Conservation (phyloP, 2,113 vertebrate genomes). For the Spheniscus mendiculus region DNA sequence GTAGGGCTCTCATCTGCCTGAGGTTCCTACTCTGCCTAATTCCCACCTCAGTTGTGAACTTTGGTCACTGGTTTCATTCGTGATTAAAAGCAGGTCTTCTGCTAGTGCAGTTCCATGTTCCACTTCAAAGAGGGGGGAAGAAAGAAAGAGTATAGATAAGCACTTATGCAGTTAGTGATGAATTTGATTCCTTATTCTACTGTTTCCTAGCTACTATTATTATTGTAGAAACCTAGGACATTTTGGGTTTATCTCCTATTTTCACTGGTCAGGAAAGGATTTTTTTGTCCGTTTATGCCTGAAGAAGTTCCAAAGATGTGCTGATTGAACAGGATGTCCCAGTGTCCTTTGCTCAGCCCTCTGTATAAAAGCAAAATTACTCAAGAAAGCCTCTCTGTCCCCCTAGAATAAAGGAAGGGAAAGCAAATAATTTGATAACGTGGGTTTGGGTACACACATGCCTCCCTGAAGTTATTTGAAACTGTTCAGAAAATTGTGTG, state of each 20-base stretch:
- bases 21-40: background rate
- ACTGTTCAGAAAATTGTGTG: background rate
- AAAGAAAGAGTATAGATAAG: background rate
- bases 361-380: background rate
- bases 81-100: slow-evolving; percentile 7
- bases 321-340: background rate
- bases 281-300: background rate
- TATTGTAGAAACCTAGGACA: slow-evolving; percentile 5
- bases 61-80: background rate
- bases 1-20: background rate
- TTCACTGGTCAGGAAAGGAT: background rate
- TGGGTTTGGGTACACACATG: background rate
- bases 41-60: background rate
- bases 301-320: background rate
- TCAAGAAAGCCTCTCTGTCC: background rate
- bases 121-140: background rate
- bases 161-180: background rate
- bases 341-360: background rate
- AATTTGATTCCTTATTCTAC: background rate
- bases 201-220: slow-evolving; percentile 22
- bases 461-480: background rate
- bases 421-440: background rate
- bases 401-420: background rate
- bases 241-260: slow-evolving; percentile 8
- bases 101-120: background rate